Conservation (phyloP, 2,113 vertebrate species). For the Hippocampus guttulatus region DNA sequence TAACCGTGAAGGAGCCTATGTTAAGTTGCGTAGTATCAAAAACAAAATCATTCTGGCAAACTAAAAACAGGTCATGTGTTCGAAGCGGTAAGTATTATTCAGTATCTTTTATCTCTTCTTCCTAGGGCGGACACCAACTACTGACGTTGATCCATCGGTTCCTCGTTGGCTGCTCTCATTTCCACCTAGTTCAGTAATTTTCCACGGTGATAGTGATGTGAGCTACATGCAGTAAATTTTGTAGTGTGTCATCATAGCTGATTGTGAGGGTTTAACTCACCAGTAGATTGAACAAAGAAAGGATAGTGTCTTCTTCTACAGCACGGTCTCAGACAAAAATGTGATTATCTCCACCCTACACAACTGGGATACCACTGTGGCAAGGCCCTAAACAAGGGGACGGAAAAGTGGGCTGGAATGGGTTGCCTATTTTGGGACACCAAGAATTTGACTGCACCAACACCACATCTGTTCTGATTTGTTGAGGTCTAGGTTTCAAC, state of each 20-base stretch:
- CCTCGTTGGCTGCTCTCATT: slow-evolving; percentile 55
- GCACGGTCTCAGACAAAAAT: too few relatives aligned
- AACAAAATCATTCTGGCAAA: slow-evolving; percentile 9
- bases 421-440: too few relatives aligned
- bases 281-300: not conserved
- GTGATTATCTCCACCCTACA: too few relatives aligned
- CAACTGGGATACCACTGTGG: not conserved
- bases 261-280: not conserved
- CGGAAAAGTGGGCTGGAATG: too few relatives aligned
- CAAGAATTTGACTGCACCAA: too few relatives aligned
- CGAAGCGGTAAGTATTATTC: slow-evolving; percentile 8
- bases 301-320: not conserved
- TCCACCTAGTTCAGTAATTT: not conserved
- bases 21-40: slow-evolving; percentile 48
- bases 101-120: not conserved
- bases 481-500: too few relatives aligned
- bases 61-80: slow-evolving; percentile 44
- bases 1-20: slow-evolving; percentile 30
- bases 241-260: not conserved
- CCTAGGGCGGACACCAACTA: not conserved
- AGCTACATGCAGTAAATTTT: too few relatives aligned
- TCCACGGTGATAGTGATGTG: not conserved
- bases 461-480: too few relatives aligned
- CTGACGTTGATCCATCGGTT: slow-evolving; percentile 62
- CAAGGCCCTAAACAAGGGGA: too few relatives aligned